Conservation (phyloP, 2,888 invertebrate genomes). For the Scelioninae gen. 1 region DNA sequence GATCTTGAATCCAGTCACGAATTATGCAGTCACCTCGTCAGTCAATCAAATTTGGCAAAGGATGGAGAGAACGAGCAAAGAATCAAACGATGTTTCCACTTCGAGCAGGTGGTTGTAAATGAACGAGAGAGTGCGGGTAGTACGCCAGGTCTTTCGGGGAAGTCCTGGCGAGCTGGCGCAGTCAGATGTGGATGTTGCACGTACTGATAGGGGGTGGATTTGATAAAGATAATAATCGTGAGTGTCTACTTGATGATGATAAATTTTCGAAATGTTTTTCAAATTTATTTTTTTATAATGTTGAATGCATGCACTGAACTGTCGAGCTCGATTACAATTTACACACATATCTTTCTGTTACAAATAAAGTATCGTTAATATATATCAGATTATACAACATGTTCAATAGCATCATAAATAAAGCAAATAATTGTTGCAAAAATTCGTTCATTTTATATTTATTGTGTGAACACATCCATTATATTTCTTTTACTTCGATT, state of each 20-base stretch:
- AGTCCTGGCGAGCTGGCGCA: slow-evolving; percentile 75
- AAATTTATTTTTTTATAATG: too few relatives aligned
- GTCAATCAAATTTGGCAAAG: slow-evolving; percentile 27
- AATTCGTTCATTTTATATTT: too few relatives aligned
- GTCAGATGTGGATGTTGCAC: slow-evolving; percentile 69
- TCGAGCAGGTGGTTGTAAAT: slow-evolving; percentile 81
- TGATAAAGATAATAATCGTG: slow-evolving; percentile 36
- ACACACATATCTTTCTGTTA: too few relatives aligned
- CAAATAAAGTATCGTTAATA: too few relatives aligned
- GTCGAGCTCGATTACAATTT: too few relatives aligned
- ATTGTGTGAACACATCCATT: too few relatives aligned
- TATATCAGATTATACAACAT: too few relatives aligned
- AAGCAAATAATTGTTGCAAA: too few relatives aligned
- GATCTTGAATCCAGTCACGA: slow-evolving; percentile 28
- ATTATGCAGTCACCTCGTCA: slow-evolving; percentile 3
- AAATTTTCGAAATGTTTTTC: too few relatives aligned
- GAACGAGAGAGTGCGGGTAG: slow-evolving; percentile 71
- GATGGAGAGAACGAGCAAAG: slow-evolving; percentile 36
- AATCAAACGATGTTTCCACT: slow-evolving; percentile 75
- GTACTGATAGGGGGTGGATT: slow-evolving; percentile 51
- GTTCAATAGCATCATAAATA: too few relatives aligned
- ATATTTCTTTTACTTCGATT: too few relatives aligned
- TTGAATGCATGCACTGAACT: too few relatives aligned
- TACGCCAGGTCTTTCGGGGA: slow-evolving; percentile 75
- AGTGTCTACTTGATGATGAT: slow-evolving; percentile 14